phyloP scores from a whole-genome alignment of 2,888 invertebrate genomes.

The Lucinisca nassula region DNA sequence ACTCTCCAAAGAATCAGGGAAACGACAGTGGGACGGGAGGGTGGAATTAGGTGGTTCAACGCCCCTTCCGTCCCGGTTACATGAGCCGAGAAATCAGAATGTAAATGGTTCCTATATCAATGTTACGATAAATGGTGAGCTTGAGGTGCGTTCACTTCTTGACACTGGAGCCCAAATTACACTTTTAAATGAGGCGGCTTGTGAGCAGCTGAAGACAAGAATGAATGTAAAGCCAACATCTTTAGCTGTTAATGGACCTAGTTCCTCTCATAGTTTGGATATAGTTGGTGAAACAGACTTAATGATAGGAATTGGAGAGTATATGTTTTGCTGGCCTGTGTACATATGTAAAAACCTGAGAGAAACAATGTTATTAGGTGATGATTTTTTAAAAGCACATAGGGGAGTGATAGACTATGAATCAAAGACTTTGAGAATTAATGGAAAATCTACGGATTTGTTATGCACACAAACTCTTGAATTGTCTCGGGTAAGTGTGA shows the following conservation, averaged over 20 bases:
- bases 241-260: too few relatives aligned
- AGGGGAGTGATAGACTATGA: too few relatives aligned
- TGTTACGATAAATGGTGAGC: background rate
- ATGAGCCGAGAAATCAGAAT: background rate
- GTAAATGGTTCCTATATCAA: too few relatives aligned
- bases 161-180: background rate
- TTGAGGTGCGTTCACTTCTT: background rate
- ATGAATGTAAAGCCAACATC: too few relatives aligned
- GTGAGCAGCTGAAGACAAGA: too few relatives aligned
- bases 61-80: background rate
- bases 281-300: too few relatives aligned
- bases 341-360: background rate
- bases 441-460: background rate
- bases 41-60: background rate
- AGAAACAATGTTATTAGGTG: too few relatives aligned
- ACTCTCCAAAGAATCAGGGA: background rate
- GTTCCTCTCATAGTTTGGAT: too few relatives aligned
- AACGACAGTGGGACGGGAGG: background rate
- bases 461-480: background rate
- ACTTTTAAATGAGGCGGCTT: background rate
- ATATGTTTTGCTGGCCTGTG: too few relatives aligned
- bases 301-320: too few relatives aligned
- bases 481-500: background rate
- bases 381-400: too few relatives aligned
- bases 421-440: too few relatives aligned